Base-by-base conservation (phyloP, 2,113 vertebrate species). In the Donacobius atricapilla region DNA sequence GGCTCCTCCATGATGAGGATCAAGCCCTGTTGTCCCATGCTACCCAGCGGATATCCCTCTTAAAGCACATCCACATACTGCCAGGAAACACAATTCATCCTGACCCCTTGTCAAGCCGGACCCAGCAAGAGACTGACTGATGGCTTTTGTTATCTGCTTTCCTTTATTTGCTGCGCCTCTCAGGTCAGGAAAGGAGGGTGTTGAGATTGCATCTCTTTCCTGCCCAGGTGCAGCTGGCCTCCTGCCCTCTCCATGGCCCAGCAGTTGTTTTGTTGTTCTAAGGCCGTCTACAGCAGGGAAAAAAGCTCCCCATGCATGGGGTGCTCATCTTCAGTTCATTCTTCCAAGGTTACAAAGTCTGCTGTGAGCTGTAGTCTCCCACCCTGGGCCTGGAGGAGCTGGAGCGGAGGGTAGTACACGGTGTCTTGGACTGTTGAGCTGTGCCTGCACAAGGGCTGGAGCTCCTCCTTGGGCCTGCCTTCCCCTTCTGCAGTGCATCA, bases 11-110 rank as follows among this genome's bases (percentile, higher is more conserved):
- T 4, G 4, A 22, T 21, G 19, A 13, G n/a, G 2, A 1, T 7
- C 0, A 2, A 85, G 58, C 45, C 37, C 45, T 22, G 58, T 5
- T 79, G 57, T 87, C 57, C 70, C 85, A 61, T 0, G 0, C 63
- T 76, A 17, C 18, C 33, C 4, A 4, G 83, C 54, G 30, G 94
- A 95, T 94, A 83, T 93, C 54, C 83, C 45, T 81, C 83, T 73
- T 33, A 61, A 88, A 90, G 86, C 58, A 72, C 8, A 73, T 73
- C 35, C 71, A 65, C 75, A 13, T 9, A 45, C 63, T 69, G 76
- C 64, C 96, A 95, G 95, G 90, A 97, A 95, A 90, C 47, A 61
- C 33, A 83, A 81, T 69, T 76, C 76, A 90, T 4, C 11, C 58
- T 89, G 88, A 86, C 54, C 82, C 23, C 68, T 83, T 65, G 68